phyloP scores from a whole-genome alignment of 2,888 invertebrate genomes.

The Marasmarcha lunaedactyla region DNA sequence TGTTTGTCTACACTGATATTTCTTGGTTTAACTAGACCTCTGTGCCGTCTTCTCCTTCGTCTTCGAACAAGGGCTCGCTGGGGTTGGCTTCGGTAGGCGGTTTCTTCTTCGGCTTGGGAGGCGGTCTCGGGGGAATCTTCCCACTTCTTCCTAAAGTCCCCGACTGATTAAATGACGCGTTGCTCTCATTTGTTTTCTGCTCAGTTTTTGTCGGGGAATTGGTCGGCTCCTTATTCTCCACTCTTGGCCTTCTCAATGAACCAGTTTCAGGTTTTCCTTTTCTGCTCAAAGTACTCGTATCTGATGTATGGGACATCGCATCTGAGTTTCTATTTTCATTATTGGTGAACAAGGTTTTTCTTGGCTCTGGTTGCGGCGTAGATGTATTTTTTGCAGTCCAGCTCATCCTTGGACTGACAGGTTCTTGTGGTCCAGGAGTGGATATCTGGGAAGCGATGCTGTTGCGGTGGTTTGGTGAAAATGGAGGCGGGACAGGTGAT shows the following conservation, averaged over 20 bases:
- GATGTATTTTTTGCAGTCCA: slow-evolving; percentile 65
- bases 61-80: slow-evolving; percentile 84
- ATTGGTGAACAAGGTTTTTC: slow-evolving; percentile 47
- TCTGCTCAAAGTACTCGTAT: slow-evolving; percentile 47
- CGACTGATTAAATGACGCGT: slow-evolving; percentile 44
- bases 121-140: slow-evolving; percentile 86
- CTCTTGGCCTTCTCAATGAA: slow-evolving; percentile 46
- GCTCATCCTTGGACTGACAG: slow-evolving; percentile 57
- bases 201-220: slow-evolving; percentile 52
- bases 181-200: slow-evolving; percentile 39
- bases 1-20: slow-evolving; percentile 15
- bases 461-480: slow-evolving; percentile 48
- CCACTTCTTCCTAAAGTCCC: slow-evolving; percentile 61
- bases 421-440: slow-evolving; percentile 61
- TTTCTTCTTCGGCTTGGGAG: slow-evolving; percentile 86
- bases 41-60: slow-evolving; percentile 90
- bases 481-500: slow-evolving; percentile 53
- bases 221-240: slow-evolving; percentile 38
- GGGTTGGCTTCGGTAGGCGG: slow-evolving; percentile 66
- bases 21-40: slow-evolving; percentile 74
- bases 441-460: slow-evolving; percentile 62
- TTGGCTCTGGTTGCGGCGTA: slow-evolving; percentile 54
- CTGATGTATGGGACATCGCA: slow-evolving; percentile 37
- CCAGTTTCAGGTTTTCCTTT: slow-evolving; percentile 68
- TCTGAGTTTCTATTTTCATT: slow-evolving; percentile 33